Evolutionary conservation across 2,113 vertebrate species (phyloP).

Genomic region (Morone saxatilis): DNA sequence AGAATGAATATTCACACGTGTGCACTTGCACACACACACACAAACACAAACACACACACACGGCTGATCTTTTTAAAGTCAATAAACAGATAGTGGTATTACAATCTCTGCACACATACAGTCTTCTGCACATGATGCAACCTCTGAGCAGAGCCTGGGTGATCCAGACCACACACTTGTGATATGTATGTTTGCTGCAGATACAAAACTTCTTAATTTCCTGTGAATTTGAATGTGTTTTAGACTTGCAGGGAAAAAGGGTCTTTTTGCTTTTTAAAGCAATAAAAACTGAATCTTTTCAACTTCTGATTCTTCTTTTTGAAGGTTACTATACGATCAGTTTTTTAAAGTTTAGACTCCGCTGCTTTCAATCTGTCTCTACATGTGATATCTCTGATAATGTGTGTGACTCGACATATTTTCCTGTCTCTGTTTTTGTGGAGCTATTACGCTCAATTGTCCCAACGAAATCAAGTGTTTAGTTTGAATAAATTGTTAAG

Average conservation of each 20-base stretch:
- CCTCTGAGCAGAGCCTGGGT: constrained; percentile 47
- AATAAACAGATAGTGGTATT: constrained; percentile 52
- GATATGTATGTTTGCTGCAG: constrained; percentile 27
- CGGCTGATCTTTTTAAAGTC: constrained; percentile 59
- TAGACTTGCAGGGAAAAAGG: constrained; percentile 3
- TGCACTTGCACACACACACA: constrained; percentile 47
- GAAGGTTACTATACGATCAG: not conserved
- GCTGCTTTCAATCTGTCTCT: not conserved
- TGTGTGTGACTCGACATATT: not conserved
- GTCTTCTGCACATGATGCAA: constrained; percentile 61
- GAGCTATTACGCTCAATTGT: constrained; percentile 31
- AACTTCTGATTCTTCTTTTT: constrained; percentile 20
- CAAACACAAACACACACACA: constrained; percentile 18
- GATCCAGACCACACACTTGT: constrained; percentile 41
- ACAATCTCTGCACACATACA: constrained; percentile 35
- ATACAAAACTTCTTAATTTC: constrained; percentile 30
- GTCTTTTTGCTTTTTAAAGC: constrained; percentile 8
- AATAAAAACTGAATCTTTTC: constrained; percentile 32
- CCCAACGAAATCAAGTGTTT: constrained; percentile 9
- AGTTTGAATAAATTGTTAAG: not conserved
- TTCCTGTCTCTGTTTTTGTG: constrained; percentile 10
- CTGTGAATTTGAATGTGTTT: constrained; percentile 24
- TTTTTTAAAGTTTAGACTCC: not conserved
- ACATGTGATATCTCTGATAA: not conserved
- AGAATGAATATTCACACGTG: constrained; percentile 82